Evolutionary conservation across 2,113 vertebrate genomes (phyloP).

Genomic region (Cygnus atratus): DNA sequence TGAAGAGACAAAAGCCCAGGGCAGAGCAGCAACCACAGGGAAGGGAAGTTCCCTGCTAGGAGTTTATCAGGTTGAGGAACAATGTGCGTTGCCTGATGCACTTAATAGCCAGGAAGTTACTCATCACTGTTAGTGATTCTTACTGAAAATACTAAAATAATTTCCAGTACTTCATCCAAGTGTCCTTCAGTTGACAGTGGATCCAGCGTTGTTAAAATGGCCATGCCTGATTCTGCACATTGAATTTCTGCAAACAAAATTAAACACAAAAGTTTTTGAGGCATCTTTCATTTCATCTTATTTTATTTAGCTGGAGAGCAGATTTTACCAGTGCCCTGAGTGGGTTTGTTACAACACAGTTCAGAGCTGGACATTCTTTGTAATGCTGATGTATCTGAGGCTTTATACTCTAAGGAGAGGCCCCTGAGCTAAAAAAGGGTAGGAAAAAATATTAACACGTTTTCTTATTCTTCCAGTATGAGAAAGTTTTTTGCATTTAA

Average conservation of each 20-base stretch:
- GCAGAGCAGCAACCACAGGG: background rate
- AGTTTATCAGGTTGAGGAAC: background rate
- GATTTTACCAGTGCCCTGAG: background rate
- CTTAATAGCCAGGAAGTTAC: slow-evolving; percentile 28
- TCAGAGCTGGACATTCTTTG: background rate
- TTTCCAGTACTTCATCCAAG: background rate
- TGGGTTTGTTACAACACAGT: background rate
- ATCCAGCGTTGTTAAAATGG: background rate
- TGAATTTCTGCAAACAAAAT: background rate
- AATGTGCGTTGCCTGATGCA: background rate
- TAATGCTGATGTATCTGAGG: background rate
- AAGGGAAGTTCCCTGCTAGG: background rate
- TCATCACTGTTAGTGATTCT: background rate
- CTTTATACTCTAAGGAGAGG: background rate
- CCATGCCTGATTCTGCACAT: background rate
- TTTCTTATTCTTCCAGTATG: background rate
- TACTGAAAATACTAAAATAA: slow-evolving; percentile 31
- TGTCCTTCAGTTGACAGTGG: background rate
- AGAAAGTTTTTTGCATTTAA: background rate
- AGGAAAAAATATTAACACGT: background rate
- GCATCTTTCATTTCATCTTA: background rate
- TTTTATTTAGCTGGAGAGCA: background rate
- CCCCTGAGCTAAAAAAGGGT: background rate
- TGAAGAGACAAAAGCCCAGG: background rate
- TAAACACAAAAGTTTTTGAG: background rate